These are phyloP conservation scores for Rostratula benghalensis DNA, from an alignment of 2,113 vertebrate species.

Conservation along the genomic window DNA sequence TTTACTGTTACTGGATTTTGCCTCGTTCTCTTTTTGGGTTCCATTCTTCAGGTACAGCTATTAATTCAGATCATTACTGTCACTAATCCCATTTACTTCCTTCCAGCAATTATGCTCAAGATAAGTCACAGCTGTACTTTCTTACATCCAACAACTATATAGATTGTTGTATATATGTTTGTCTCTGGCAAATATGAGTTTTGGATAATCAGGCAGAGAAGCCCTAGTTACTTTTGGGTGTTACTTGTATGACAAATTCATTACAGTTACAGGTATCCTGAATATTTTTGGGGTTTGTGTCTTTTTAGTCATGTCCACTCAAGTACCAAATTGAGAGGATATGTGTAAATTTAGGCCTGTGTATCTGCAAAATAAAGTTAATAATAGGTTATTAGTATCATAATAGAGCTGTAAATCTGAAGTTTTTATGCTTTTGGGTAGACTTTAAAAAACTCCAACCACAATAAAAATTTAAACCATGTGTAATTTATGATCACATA, in stretches of 20 bases:
- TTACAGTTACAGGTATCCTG: not conserved
- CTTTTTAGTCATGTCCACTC: not conserved
- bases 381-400: not conserved
- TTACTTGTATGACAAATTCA: not conserved
- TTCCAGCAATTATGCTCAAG: not conserved
- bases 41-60: not conserved
- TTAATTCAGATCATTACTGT: not conserved
- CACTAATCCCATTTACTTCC: not conserved
- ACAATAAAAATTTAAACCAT: not conserved
- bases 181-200: too few relatives aligned
- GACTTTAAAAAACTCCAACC: not conserved
- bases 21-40: not conserved
- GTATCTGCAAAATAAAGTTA: not conserved
- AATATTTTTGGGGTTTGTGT: not conserved
- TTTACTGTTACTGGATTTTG: not conserved
- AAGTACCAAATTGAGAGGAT: not conserved
- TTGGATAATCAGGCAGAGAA: not conserved
- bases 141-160: not conserved
- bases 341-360: not conserved
- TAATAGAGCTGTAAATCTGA: not conserved
- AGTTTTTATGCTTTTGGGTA: not conserved
- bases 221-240: not conserved
- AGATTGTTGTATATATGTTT: too few relatives aligned
- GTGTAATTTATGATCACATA: not conserved
- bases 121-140: not conserved